Evolutionary conservation across 1,140 invertebrate species (phyloP).

Genomic region (Probaryconus sp.): DNA sequence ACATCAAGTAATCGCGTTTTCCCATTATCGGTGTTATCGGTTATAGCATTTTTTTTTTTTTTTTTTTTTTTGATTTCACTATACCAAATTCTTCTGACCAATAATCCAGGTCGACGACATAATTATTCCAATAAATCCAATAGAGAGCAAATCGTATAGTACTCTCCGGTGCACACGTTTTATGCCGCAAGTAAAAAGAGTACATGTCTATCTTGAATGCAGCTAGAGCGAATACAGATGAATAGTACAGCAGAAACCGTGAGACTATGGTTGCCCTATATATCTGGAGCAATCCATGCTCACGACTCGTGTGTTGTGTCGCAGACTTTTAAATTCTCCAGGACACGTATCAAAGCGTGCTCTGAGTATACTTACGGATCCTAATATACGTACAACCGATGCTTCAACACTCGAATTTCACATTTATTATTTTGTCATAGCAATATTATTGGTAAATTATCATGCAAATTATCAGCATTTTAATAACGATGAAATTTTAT

Average conservation of each 20-base stretch:
- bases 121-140: slow-evolving; percentile 70
- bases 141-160: slow-evolving; percentile 64
- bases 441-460: slow-evolving; percentile 41
- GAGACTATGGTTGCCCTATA: slow-evolving; percentile 77
- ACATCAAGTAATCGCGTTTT: slow-evolving; percentile 37
- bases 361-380: slow-evolving; percentile 48
- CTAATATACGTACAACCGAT: slow-evolving; percentile 37
- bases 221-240: slow-evolving; percentile 72
- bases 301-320: slow-evolving; percentile 69
- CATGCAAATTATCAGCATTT: too few species aligned
- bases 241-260: slow-evolving; percentile 76
- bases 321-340: slow-evolving; percentile 69
- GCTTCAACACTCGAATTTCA: slow-evolving; percentile 38
- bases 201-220: slow-evolving; percentile 63
- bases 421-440: slow-evolving; percentile 26
- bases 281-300: slow-evolving; percentile 73
- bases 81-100: slow-evolving; percentile 33
- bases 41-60: slow-evolving; percentile 23
- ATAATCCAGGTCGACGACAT: slow-evolving; percentile 61
- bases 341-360: slow-evolving; percentile 66
- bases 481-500: too few species aligned
- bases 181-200: slow-evolving; percentile 62
- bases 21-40: slow-evolving; percentile 56
- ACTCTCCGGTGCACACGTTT: slow-evolving; percentile 51
- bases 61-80: slow-evolving; percentile 30